These are phyloP conservation scores for Drosophila mayri DNA, from an alignment of 1,140 invertebrate genomes.

Conservation along the genomic window DNA sequence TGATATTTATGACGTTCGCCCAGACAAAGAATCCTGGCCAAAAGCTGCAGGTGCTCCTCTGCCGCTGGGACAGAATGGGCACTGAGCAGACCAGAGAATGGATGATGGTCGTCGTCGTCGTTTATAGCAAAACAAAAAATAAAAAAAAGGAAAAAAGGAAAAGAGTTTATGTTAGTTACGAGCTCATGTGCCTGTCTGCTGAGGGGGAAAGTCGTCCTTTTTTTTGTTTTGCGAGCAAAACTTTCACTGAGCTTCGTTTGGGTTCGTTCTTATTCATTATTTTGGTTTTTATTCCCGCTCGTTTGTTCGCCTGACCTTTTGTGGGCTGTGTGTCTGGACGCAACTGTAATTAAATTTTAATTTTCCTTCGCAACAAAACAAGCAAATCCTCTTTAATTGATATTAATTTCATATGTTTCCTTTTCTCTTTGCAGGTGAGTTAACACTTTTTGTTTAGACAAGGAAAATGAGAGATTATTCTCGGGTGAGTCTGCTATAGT, in stretches of 20 bases:
- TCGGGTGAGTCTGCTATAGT: constrained; percentile 10
- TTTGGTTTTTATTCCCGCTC: constrained; percentile 45
- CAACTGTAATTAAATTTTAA: constrained; percentile 73
- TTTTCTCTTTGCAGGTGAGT: constrained; percentile 61
- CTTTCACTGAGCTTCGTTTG: constrained; percentile 52
- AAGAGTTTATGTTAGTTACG: constrained; percentile 51
- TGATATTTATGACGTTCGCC: constrained; percentile 76
- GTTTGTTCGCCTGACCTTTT: constrained; percentile 50
- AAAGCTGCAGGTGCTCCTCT: constrained; percentile 43
- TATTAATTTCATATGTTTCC: constrained; percentile 67
- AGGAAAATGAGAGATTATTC: constrained; percentile 20
- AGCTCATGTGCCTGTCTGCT: constrained; percentile 14
- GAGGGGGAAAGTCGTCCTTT: constrained; percentile 36
- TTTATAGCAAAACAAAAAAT: constrained; percentile 20
- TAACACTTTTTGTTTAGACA: constrained; percentile 4
- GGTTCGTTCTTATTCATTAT: constrained; percentile 36
- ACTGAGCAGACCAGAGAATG: constrained; percentile 30
- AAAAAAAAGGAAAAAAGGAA: neutral
- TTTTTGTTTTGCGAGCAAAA: constrained; percentile 26
- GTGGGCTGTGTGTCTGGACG: constrained; percentile 38
- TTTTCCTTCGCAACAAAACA: constrained; percentile 46
- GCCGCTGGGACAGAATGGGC: constrained; percentile 6
- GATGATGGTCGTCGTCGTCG: constrained; percentile 15
- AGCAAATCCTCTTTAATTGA: constrained; percentile 64
- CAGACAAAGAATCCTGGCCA: constrained; percentile 57